Conservation (phyloP, 2,113 vertebrate genomes). For the Pipra filicauda region DNA sequence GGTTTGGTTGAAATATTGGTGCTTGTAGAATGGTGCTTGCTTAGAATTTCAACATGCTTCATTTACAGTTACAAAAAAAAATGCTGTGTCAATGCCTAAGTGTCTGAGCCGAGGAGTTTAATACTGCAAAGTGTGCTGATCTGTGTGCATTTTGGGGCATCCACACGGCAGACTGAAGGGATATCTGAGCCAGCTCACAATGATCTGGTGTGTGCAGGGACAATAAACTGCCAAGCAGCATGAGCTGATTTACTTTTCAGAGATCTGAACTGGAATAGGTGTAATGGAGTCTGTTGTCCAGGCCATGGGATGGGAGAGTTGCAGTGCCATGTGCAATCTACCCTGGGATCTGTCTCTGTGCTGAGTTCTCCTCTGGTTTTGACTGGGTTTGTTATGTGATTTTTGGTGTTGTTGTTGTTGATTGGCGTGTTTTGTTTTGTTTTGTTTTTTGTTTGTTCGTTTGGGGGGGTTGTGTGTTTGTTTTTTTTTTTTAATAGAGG, state of each 20-base stretch:
- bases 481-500: not conserved
- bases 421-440: not conserved
- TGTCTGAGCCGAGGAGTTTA: not conserved
- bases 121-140: not conserved
- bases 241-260: not conserved
- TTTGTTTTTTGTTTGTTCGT: not conserved
- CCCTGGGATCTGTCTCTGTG: not conserved
- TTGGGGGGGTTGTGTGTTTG: not conserved
- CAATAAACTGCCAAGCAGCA: not conserved
- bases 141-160: not conserved
- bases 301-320: not conserved
- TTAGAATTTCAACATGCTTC: slow-evolving; percentile 40
- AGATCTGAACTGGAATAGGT: not conserved
- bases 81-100: not conserved
- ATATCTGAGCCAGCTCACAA: not conserved
- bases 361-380: not conserved
- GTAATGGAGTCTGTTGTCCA: not conserved
- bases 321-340: not conserved
- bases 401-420: not conserved
- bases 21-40: not conserved
- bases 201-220: not conserved
- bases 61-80: slow-evolving; percentile 6
- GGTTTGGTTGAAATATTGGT: slow-evolving; percentile 51
- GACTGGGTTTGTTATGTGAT: not conserved
- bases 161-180: not conserved